A percentile compares a stretch with the other conserved stretches of the same genome.
Conservation (phyloP, 2,113 vertebrate species). For the Lanius ludovicianus region DNA sequence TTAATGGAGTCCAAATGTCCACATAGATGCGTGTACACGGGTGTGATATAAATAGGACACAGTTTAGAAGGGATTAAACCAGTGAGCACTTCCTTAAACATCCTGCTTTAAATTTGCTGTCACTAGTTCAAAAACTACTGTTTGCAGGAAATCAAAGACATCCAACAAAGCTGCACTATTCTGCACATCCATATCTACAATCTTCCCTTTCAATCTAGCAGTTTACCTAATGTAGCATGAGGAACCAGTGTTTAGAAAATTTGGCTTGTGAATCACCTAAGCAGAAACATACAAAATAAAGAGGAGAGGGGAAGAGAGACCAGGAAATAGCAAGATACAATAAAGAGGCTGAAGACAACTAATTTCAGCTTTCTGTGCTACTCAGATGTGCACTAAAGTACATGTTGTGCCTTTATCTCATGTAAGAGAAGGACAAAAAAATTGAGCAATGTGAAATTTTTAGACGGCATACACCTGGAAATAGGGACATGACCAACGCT, state of each 20-base stretch:
- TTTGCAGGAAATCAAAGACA: background rate
- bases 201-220: background rate
- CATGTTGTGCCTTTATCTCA: background rate
- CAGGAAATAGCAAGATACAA: background rate
- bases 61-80: background rate
- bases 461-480: background rate
- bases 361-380: background rate
- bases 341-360: background rate
- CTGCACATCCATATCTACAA: background rate
- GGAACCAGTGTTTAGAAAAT: accelerated
- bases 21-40: accelerated
- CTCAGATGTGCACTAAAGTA: background rate
- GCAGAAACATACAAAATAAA: background rate
- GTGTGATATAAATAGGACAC: background rate
- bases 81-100: background rate
- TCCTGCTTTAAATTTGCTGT: background rate
- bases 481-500: accelerated
- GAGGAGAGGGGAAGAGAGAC: background rate
- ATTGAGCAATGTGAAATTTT: background rate
- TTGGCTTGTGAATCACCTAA: background rate
- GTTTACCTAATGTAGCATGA: background rate
- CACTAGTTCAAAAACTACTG: background rate
- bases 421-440: background rate
- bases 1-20: background rate
- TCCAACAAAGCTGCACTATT: background rate